phyloP scores from a whole-genome alignment of 53 echinoderm and acorn worm genomes.

The Zoroaster sp. region DNA sequence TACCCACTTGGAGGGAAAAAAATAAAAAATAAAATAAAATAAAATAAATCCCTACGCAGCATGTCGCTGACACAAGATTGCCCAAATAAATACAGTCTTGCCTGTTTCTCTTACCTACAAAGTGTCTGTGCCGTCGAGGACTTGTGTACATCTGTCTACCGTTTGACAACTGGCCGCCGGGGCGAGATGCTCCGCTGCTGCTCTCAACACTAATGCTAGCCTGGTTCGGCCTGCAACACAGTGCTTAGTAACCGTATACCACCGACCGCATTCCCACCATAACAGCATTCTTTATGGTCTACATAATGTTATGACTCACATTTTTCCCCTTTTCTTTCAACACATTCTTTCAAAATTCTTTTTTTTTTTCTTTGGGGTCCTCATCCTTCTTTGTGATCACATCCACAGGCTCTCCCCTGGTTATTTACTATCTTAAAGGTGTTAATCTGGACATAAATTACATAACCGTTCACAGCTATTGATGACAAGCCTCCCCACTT shows the following conservation, averaged over 20 bases:
- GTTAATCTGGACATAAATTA: not conserved
- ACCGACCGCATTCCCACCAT: conserved; percentile 43
- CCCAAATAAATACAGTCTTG: not conserved
- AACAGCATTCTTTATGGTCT: conserved; percentile 38
- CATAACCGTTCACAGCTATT: not conserved
- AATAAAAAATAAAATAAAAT: too few relatives aligned
- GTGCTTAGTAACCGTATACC: conserved; percentile 43
- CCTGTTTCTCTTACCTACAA: not conserved
- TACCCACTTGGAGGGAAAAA: too few relatives aligned
- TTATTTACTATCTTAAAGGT: conserved; percentile 30
- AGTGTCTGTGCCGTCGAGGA: not conserved
- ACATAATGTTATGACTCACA: conserved; percentile 46
- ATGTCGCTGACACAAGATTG: not conserved
- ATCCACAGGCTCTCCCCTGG: not conserved
- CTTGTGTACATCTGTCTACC: not conserved
- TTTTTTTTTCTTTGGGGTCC: conserved; percentile 3
- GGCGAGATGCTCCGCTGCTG: not conserved
- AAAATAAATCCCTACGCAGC: too few relatives aligned
- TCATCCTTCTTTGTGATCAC: not conserved
- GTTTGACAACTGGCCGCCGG: not conserved
- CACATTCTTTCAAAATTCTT: conserved; percentile 39
- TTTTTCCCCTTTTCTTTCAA: conserved; percentile 19
- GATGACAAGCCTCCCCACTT: not conserved
- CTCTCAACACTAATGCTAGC: not conserved
- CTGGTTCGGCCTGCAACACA: not conserved